phyloP scores from a whole-genome alignment of 2,888 invertebrate species.

The Spodoptera picta region DNA sequence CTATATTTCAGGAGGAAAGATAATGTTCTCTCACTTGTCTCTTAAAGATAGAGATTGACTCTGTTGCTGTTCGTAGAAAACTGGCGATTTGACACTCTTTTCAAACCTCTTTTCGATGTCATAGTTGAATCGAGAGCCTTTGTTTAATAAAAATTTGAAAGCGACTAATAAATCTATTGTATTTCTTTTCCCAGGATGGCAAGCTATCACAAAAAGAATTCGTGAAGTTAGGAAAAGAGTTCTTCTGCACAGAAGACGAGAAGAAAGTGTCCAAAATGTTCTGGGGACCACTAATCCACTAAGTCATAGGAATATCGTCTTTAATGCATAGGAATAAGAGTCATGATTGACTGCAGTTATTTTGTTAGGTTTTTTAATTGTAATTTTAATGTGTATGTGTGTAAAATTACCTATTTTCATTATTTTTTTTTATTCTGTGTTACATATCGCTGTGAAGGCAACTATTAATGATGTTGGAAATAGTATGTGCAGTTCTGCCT shows the following conservation, averaged over 20 bases:
- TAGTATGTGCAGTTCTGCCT: too few relatives aligned
- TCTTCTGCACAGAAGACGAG: constrained; percentile 93
- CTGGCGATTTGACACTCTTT: too few relatives aligned
- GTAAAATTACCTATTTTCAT: neutral
- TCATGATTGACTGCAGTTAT: constrained; percentile 37
- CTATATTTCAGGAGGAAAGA: too few relatives aligned
- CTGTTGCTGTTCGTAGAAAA: too few relatives aligned
- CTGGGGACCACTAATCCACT: constrained; percentile 93
- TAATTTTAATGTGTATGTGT: constrained; percentile 9
- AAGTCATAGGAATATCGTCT: constrained; percentile 56
- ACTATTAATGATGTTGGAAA: too few relatives aligned
- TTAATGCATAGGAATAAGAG: constrained; percentile 28
- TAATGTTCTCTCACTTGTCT: too few relatives aligned
- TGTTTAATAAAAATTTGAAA: too few relatives aligned
- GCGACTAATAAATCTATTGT: neutral
- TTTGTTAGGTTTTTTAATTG: constrained; percentile 9
- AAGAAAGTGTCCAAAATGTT: constrained; percentile 94
- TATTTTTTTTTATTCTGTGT: too few relatives aligned
- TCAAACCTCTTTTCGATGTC: too few relatives aligned
- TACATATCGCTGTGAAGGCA: too few relatives aligned
- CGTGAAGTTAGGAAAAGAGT: constrained; percentile 93
- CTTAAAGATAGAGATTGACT: too few relatives aligned
- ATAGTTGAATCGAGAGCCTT: too few relatives aligned
- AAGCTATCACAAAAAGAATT: constrained; percentile 93
- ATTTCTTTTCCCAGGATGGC: constrained; percentile 88